phyloP scores from a whole-genome alignment of 1,140 invertebrate genomes.

The Papilio xuthus region DNA sequence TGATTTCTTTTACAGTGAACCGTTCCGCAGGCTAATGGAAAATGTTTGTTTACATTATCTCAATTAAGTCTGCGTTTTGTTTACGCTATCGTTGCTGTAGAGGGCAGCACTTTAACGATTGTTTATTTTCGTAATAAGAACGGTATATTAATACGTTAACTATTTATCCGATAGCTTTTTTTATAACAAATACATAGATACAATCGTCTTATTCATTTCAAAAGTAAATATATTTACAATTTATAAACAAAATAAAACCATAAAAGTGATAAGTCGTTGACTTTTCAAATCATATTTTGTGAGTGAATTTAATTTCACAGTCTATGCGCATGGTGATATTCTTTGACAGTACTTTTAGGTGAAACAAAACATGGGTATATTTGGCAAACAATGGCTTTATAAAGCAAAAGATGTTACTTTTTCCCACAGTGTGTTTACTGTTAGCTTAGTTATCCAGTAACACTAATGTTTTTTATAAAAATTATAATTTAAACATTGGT shows the following conservation, averaged over 20 bases:
- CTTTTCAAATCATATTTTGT: neutral
- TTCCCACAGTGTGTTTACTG: no score
- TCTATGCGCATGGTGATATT: conserved; percentile 16
- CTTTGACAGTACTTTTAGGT: neutral
- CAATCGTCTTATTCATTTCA: no score
- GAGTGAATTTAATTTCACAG: conserved; percentile 24
- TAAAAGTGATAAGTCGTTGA: neutral
- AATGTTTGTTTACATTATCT: conserved; percentile 77
- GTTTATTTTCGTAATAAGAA: conserved; percentile 52
- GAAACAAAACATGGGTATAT: neutral
- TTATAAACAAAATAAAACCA: neutral
- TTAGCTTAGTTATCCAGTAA: no score
- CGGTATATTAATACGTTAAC: conserved; percentile 21
- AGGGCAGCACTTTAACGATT: conserved; percentile 71
- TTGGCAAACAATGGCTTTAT: neutral
- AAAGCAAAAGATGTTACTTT: neutral
- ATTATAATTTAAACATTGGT: no score
- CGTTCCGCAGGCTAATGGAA: conserved; percentile 61
- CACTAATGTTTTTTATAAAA: no score
- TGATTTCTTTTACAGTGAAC: conserved; percentile 49
- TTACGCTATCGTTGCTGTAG: conserved; percentile 59
- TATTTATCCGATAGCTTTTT: neutral
- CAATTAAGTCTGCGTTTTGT: conserved; percentile 79
- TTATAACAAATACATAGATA: neutral
- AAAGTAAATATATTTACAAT: conserved; percentile 5